Evolutionary conservation across 2,797 vertebrate species (phyloP), one percentile per base, ranked within the genome.

Genomic region (Lemur catta): DNA sequence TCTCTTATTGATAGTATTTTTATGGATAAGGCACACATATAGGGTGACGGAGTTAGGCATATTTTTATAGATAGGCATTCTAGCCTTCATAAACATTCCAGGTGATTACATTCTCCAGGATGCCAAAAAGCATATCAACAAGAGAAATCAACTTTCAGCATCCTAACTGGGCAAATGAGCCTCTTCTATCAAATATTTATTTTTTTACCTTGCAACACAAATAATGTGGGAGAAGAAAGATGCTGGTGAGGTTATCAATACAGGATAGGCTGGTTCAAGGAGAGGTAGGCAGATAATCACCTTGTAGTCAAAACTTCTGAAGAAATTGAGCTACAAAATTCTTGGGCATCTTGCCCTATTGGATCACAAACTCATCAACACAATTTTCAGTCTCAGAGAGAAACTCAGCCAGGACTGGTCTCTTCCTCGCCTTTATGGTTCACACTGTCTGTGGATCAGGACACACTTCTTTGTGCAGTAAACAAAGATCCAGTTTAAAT

Each of bases 121-220:
- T 43, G 76, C 46, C 91, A 92, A 61, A 41, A 22, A 57, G 10
- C 28, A 18, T 12, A 80, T 93, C 78, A 63, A 38, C 55, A 92
- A 89, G 93, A 95, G 74, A 96, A 95, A 93, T 93, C 55, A 80
- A 80, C 90, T 80, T 52, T 43, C 12, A 26, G 50, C 61, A 63
- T 61, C 67, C 67, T 88, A 91, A 87, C n/a, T 78, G 69, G n/a
- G 79, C 57, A 80, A 86, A 74, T 79, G 46, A 84, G 41, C 65
- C 75, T 88, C 55, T 93, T 91, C n/a, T 38, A 69, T 87, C 87
- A 95, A 76, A 87, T 67, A 71, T 80, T 81, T 93, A 74, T 52
- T 72, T 92, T 84, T 63, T 79, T 35, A 84, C 57, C 84, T 95
- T 91, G 41, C 75, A 93, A 55, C 38, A 78, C 59, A 93, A 55